Conservation (phyloP, 2,113 vertebrate genomes). For the Alexandromys fortis region DNA sequence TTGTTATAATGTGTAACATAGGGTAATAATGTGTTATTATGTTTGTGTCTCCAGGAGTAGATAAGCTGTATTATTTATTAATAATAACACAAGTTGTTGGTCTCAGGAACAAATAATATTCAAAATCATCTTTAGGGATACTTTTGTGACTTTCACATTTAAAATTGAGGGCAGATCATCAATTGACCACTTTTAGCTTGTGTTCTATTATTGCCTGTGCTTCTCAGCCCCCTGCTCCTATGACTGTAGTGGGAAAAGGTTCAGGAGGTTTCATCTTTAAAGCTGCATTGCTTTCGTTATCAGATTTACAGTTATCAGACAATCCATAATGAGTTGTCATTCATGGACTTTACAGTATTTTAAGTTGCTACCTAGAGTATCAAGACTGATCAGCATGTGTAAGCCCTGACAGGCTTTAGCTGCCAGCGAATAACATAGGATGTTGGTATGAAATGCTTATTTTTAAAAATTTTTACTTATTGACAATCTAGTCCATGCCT, state of each 20-base stretch:
- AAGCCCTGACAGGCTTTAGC: neutral
- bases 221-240: neutral
- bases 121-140: slow-evolving; percentile 13
- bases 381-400: slow-evolving; percentile 13
- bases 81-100: neutral
- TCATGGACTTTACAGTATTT: slow-evolving; percentile 18
- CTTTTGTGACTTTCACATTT: slow-evolving; percentile 33
- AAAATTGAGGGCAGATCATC: neutral
- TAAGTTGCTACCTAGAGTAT: neutral
- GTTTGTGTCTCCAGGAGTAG: neutral
- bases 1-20: neutral
- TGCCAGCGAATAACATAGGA: neutral
- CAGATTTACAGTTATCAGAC: neutral
- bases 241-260: neutral
- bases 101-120: neutral
- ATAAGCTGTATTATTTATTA: neutral
- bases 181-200: neutral
- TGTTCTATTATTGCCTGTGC: neutral
- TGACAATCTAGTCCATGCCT: neutral
- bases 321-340: neutral
- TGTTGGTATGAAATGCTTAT: neutral
- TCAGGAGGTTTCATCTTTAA: slow-evolving; percentile 43
- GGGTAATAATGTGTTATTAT: neutral
- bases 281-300: slow-evolving; percentile 4
- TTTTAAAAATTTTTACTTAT: slow-evolving; percentile 1